A percentile compares a stretch with the other conserved stretches of the same genome.
These are phyloP conservation scores for Hyalella azteca DNA, from an alignment of 2,888 invertebrate species.

Conservation along the genomic window DNA sequence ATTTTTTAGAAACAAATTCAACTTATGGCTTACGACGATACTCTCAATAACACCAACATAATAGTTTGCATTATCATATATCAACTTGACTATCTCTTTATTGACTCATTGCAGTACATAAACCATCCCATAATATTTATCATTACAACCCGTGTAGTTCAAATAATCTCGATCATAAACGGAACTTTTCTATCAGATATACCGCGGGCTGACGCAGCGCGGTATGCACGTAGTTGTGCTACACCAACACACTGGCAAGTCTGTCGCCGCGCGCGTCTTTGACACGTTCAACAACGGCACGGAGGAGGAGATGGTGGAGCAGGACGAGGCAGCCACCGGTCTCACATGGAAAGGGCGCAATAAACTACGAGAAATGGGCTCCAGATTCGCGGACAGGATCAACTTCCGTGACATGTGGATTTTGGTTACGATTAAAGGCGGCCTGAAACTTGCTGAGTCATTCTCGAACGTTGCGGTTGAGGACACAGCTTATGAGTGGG, in stretches of 20 bases:
- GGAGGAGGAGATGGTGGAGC: constrained; percentile 53
- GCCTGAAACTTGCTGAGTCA: constrained; percentile 56
- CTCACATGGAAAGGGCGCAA: constrained; percentile 55
- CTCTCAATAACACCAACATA: too few species aligned
- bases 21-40: too few species aligned
- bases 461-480: constrained; percentile 56
- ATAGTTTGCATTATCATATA: too few species aligned
- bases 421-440: constrained; percentile 54
- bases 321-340: constrained; percentile 53
- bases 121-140: too few species aligned
- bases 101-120: too few species aligned
- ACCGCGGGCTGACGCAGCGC: constrained; percentile 49
- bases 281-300: constrained; percentile 52
- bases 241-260: constrained; percentile 49
- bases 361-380: constrained; percentile 55
- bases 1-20: too few species aligned
- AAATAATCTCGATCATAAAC: too few species aligned
- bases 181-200: constrained; percentile 44
- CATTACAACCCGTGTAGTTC: too few species aligned
- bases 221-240: constrained; percentile 55
- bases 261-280: constrained; percentile 48
- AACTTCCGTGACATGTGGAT: constrained; percentile 58
- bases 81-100: too few species aligned
- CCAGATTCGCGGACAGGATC: constrained; percentile 49
- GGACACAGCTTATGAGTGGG: constrained; percentile 57